phyloP scores from a whole-genome alignment of 2,797 vertebrate genomes.

The Ctenochaetus hawaiiensis region DNA sequence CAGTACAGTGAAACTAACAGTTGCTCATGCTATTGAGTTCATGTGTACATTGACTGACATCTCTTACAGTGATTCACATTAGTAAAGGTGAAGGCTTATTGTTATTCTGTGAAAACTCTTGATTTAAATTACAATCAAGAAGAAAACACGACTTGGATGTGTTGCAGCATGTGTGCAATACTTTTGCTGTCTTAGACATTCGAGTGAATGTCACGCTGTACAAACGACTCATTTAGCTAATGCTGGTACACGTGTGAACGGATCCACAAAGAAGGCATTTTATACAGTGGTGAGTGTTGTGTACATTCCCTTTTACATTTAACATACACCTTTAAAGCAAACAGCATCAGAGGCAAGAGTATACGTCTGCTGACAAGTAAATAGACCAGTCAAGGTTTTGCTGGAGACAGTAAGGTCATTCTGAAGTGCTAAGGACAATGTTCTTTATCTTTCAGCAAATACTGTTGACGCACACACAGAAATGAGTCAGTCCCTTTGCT shows the following conservation, averaged over 20 bases:
- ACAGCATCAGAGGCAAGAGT: conserved; percentile 45
- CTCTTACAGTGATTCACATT: conserved; percentile 68
- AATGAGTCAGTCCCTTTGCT: conserved; percentile 36
- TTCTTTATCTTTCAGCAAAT: conserved; percentile 43
- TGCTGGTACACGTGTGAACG: conserved; percentile 72
- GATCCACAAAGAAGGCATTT: conserved; percentile 72
- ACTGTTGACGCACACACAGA: background rate
- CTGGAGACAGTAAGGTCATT: conserved; percentile 37
- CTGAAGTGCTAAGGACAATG: conserved; percentile 22
- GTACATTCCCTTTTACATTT: conserved; percentile 63
- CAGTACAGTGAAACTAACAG: conserved; percentile 80
- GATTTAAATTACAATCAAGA: conserved; percentile 55
- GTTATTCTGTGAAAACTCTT: conserved; percentile 48
- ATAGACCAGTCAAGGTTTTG: conserved; percentile 25
- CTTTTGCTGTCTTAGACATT: conserved; percentile 73
- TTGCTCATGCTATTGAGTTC: conserved; percentile 76
- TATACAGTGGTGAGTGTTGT: conserved; percentile 62
- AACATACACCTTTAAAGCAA: conserved; percentile 70
- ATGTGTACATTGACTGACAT: conserved; percentile 65
- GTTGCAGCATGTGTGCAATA: conserved; percentile 64
- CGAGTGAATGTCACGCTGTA: conserved; percentile 65
- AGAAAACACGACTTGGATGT: conserved; percentile 47
- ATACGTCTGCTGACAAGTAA: conserved; percentile 40
- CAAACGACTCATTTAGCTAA: conserved; percentile 48
- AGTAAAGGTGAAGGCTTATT: conserved; percentile 58